Evolutionary conservation across 37 sponge, comb jelly and placozoan genomes (phyloP).

Genomic region (Diacarnus erythraeanus): DNA sequence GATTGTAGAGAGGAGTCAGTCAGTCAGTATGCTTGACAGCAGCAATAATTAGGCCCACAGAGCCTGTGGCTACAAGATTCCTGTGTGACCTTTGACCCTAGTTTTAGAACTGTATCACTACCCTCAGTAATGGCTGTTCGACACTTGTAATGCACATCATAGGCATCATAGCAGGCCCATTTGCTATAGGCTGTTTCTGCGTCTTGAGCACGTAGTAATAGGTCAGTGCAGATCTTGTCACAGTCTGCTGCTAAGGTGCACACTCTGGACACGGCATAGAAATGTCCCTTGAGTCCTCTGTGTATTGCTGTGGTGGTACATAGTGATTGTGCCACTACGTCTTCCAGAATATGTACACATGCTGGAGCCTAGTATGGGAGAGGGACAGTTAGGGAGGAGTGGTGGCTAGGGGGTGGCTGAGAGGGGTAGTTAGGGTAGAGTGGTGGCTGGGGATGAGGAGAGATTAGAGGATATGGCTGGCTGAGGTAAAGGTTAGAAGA

Average conservation of each 20-base stretch:
- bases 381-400: too few relatives aligned
- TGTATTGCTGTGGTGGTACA: background rate
- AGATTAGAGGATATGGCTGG: too few relatives aligned
- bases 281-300: background rate
- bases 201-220: background rate
- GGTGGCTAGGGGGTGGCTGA: too few relatives aligned
- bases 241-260: background rate
- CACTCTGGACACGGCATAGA: background rate
- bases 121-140: background rate
- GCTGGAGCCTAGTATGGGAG: too few relatives aligned
- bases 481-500: too few relatives aligned
- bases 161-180: background rate
- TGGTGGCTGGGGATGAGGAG: too few relatives aligned
- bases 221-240: background rate
- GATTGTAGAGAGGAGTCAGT: too few relatives aligned
- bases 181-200: background rate
- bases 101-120: background rate
- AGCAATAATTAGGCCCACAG: background rate
- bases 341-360: background rate
- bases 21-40: background rate
- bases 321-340: background rate
- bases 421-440: too few relatives aligned
- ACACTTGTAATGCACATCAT: background rate
- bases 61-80: background rate
- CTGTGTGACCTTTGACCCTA: background rate